phyloP scores from a whole-genome alignment of 2,113 vertebrate species.

The Chlorodrepanis virens region DNA sequence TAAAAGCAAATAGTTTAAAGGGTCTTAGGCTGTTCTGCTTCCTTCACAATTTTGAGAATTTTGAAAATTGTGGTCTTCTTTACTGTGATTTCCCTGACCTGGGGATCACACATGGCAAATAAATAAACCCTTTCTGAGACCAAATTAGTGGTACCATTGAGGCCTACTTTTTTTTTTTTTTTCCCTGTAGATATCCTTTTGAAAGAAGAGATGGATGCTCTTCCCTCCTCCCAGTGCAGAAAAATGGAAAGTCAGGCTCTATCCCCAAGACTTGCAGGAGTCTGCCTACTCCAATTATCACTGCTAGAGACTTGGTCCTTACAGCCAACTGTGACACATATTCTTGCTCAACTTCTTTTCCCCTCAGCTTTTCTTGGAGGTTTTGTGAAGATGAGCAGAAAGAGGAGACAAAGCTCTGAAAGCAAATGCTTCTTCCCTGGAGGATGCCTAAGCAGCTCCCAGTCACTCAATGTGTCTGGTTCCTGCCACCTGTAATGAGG shows the following conservation, averaged over 20 bases:
- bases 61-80: neutral
- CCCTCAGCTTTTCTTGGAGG: neutral
- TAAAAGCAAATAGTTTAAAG: constrained; percentile 32
- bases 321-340: neutral
- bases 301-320: neutral
- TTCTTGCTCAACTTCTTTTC: neutral
- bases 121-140: neutral
- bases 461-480: neutral
- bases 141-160: neutral
- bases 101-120: neutral
- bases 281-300: neutral
- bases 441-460: neutral
- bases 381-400: neutral
- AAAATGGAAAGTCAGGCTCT: neutral
- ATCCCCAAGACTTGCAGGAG: neutral
- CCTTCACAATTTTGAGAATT: neutral
- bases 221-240: neutral
- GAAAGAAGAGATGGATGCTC: neutral
- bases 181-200: neutral
- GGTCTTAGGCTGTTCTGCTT: neutral
- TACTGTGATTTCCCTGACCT: neutral
- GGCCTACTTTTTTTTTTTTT: neutral
- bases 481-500: neutral
- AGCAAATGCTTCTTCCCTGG: neutral
- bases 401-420: neutral